A percentile compares a stretch with the other conserved stretches of the same genome.
These are phyloP conservation scores for Lophius americanus DNA, from an alignment of 2,797 vertebrate genomes.

Conservation along the genomic window DNA sequence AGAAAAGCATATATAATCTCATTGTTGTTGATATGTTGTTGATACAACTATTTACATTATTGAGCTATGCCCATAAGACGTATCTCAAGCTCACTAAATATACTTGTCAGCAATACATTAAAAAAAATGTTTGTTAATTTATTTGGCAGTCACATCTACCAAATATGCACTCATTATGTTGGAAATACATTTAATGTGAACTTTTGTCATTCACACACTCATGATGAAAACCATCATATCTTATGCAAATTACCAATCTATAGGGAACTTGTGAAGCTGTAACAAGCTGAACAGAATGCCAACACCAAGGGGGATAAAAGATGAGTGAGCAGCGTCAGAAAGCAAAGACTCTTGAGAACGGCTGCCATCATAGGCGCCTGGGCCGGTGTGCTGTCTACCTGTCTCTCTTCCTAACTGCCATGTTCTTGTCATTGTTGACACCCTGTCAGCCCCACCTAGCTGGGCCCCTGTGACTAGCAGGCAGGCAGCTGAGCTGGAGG, in stretches of 20 bases:
- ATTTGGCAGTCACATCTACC: conserved; percentile 25
- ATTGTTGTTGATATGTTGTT: conserved; percentile 1
- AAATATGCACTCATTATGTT: conserved; percentile 40
- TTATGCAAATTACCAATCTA: conserved; percentile 40
- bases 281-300: conserved; percentile 61
- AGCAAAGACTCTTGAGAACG: conserved; percentile 67
- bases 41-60: conserved; percentile 13
- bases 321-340: conserved; percentile 66
- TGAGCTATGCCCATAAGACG: conserved; percentile 13
- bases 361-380: conserved; percentile 74
- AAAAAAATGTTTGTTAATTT: neutral
- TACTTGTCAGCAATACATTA: neutral
- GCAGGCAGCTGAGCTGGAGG: conserved; percentile 61
- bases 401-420: conserved; percentile 67
- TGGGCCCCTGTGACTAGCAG: conserved; percentile 71
- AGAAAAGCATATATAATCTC: conserved; percentile 23
- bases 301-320: conserved; percentile 68
- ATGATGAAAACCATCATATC: conserved; percentile 32
- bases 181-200: conserved; percentile 43
- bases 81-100: neutral
- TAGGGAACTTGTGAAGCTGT: conserved; percentile 50
- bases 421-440: conserved; percentile 74
- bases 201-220: conserved; percentile 27
- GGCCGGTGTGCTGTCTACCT: conserved; percentile 71
- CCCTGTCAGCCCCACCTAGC: conserved; percentile 74